phyloP scores from a whole-genome alignment of 1,140 invertebrate genomes.

The Melanaphis sacchari region DNA sequence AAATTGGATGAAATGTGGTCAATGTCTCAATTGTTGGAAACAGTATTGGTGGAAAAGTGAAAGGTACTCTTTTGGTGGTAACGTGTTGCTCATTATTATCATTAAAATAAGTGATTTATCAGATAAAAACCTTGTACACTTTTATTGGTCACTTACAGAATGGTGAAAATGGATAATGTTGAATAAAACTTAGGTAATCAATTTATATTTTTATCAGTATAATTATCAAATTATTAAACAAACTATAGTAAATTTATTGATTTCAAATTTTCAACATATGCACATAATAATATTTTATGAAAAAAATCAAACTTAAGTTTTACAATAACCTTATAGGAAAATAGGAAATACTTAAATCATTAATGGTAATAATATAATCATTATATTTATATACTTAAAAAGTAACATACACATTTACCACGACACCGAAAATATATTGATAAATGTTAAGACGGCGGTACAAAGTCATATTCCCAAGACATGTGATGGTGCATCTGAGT shows the following conservation, averaged over 20 bases:
- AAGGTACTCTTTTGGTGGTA: background rate
- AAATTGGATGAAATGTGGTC: background rate
- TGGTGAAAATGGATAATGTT: too few relatives aligned
- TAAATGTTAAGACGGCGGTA: background rate
- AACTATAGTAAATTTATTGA: background rate
- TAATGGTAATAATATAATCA: background rate
- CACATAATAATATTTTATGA: background rate
- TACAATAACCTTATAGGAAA: background rate
- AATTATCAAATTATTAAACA: background rate
- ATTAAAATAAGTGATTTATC: too few relatives aligned
- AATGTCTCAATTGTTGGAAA: background rate
- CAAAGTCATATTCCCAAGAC: background rate
- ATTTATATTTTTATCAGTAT: background rate
- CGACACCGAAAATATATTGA: background rate
- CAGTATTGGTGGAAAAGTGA: background rate
- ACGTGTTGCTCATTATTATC: background rate
- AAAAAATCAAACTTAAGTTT: constrained; percentile 8
- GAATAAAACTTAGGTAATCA: too few relatives aligned
- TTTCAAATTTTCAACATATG: background rate
- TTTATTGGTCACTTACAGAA: too few relatives aligned
- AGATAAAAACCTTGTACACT: too few relatives aligned
- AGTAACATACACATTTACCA: background rate
- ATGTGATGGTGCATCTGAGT: background rate
- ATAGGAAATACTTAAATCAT: background rate
- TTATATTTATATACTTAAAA: background rate